Base-by-base conservation (phyloP, 1,140 invertebrate genomes). In the Trachymyrmex septentrionalis region DNA sequence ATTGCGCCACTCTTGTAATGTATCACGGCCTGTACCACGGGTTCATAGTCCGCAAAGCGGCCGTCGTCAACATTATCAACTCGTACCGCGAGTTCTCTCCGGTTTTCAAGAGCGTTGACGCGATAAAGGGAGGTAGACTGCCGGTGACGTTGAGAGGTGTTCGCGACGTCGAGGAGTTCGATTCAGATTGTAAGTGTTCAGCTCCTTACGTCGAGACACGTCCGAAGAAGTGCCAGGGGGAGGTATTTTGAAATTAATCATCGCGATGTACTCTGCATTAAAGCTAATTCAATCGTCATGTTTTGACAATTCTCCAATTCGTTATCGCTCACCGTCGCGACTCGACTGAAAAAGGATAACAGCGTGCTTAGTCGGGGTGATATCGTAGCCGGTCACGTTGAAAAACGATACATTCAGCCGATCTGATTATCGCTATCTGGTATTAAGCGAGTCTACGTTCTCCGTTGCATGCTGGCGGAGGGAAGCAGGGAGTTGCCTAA, bases 341-440 rank as follows among this genome's bases (percentile, higher is more conserved):
- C 12, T 72, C 21, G 48, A 73, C n/a, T 48, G 69, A 63, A 57
- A 50, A 84, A 75, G 69, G 69, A 19, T 63, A 84, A 30, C 80
- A 24, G 24, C 48, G 16, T 38, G 30, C 27, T 14, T 19, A 19
- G 30, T 10, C 24, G 38, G 9, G 10, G 6, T 27, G 78, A 71
- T 82, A 82, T 34, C 30, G 61, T 48, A 53, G 34, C 10, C 24
- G 64, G 75, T 80, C 73, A 86, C 61, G 61, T 80, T 77, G 24
- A 78, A 80, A 86, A 81, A 80, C 84, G 76, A 86, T 86, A 80
- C 90, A 88, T 88, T 85, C 67, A 73, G 16, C 27, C 77, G 38
- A 73, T 91, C 87, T 80, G 71, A 85, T 92, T 92, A 91, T 89
- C 86, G 88, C 89, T 88, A 92, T 89, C 88, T 55, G 50, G 73